A percentile compares a stretch with the other conserved stretches of the same genome.
phyloP scores from a whole-genome alignment of 23 tunicate species.

The Phallusia fumigata region DNA sequence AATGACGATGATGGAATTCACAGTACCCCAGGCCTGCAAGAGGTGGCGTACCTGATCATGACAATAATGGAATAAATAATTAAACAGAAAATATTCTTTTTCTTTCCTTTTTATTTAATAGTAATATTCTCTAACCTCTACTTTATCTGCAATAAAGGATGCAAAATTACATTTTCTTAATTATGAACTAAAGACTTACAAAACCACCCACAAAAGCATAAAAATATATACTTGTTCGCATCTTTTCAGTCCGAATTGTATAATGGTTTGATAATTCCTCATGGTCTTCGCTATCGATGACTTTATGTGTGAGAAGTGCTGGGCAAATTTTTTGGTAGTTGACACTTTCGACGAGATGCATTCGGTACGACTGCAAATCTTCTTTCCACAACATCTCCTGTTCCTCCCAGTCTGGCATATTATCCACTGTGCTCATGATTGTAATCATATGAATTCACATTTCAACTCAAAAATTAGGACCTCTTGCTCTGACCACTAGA shows the following conservation, averaged over 20 bases:
- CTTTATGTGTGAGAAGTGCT: constrained; percentile 54
- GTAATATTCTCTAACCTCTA: too few relatives aligned
- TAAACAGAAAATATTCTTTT: too few relatives aligned
- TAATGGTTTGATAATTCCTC: constrained; percentile 59
- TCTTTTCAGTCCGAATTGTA: constrained; percentile 24
- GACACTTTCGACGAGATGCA: constrained; percentile 55
- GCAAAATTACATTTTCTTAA: not conserved
- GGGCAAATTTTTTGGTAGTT: constrained; percentile 50
- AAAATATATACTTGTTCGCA: constrained; percentile 56
- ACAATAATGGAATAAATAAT: too few relatives aligned
- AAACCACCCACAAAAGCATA: not conserved
- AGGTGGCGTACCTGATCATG: too few relatives aligned
- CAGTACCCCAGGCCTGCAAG: too few relatives aligned
- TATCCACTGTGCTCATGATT: not conserved
- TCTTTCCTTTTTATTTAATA: too few relatives aligned
- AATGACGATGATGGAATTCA: too few relatives aligned
- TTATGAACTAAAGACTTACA: not conserved
- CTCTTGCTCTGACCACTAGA: too few relatives aligned
- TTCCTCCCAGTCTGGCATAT: constrained; percentile 22
- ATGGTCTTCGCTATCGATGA: constrained; percentile 76
- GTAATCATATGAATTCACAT: too few relatives aligned
- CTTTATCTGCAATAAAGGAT: too few relatives aligned
- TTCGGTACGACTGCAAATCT: constrained; percentile 37
- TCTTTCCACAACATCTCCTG: constrained; percentile 36
- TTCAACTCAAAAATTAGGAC: too few relatives aligned